Base-by-base conservation (phyloP, 2,113 vertebrate genomes). In the Urocynchramus pylzowi region DNA sequence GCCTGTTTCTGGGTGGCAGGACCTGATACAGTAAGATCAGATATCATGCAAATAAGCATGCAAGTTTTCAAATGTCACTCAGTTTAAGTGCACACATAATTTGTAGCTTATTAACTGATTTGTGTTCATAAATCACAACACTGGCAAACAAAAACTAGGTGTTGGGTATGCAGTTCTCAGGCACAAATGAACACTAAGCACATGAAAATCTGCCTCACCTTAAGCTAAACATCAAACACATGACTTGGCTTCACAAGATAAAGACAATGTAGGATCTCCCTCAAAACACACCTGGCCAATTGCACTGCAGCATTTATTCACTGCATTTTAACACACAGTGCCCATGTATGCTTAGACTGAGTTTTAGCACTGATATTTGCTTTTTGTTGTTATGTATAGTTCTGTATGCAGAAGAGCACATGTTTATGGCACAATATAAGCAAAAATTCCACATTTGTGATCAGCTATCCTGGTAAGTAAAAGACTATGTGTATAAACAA, bases 401-500 rank as follows among this genome's bases (percentile, higher is more conserved):
- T 59, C 64, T 31, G 16, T 11, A 81, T 3, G 5, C 74, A 22
- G 13, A 84, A 8, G 37, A 77, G 35, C 20, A n/a, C 19, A 11
- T 47, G 71, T 80, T 91, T 87, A 64, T 30, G 37, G 45, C 39
- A 85, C 31, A 71, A 78, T 3, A 1, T 84, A 97, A 96, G 64
- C 47, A 96, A 92, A 87, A 68, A 82, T 81, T 70, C 37, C 90
- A 86, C 67, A 91, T 86, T 35, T 96, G 87, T 97, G 83, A 97
- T 95, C 90, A 95, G 87, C 91, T 95, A 95, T 64, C 76, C 76
- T 91, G 57, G 39, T 94, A 93, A 97, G 90, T 84, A 90, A 77
- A 92, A 68, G 78, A 90, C 56, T 94, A 92, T 39, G 84, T 3
- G 27, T 65, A 90, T 96, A 98, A 98, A 97, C 97, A 98, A 98